These are phyloP conservation scores for Pogonus chalceus DNA, from an alignment of 1,140 invertebrate genomes.

Conservation along the genomic window DNA sequence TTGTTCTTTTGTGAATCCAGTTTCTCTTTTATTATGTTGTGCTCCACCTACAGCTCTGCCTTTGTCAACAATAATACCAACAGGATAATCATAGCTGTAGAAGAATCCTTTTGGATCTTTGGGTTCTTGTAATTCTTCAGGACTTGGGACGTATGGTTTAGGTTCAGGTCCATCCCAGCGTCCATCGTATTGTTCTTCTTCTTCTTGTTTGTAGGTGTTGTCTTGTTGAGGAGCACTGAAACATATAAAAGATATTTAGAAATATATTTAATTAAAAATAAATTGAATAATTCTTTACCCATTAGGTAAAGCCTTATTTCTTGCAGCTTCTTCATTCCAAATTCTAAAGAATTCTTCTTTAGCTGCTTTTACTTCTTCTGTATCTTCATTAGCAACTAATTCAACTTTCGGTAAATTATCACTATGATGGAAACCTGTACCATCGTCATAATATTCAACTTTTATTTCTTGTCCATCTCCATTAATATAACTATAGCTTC, in stretches of 20 bases:
- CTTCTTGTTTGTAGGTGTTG: conserved; percentile 14
- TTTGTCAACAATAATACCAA: conserved; percentile 42
- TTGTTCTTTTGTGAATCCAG: conserved; percentile 18
- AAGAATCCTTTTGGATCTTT: conserved; percentile 57
- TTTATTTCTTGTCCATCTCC: conserved; percentile 40
- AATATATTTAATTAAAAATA: background rate
- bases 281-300: background rate
- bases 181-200: conserved; percentile 23
- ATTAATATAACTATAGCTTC: conserved; percentile 40
- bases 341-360: conserved; percentile 49
- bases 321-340: conserved; percentile 49
- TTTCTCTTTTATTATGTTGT: conserved; percentile 20
- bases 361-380: conserved; percentile 46
- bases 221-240: no score
- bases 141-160: conserved; percentile 15
- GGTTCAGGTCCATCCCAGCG: conserved; percentile 14
- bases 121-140: conserved; percentile 28
- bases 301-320: conserved; percentile 24
- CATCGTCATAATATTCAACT: conserved; percentile 52
- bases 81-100: conserved; percentile 54
- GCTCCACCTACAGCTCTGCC: conserved; percentile 18
- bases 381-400: conserved; percentile 46
- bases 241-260: background rate
- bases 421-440: conserved; percentile 52
- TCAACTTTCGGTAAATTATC: conserved; percentile 51